Conservation (phyloP, 2,888 invertebrate species). For the Drosophila formosana region DNA sequence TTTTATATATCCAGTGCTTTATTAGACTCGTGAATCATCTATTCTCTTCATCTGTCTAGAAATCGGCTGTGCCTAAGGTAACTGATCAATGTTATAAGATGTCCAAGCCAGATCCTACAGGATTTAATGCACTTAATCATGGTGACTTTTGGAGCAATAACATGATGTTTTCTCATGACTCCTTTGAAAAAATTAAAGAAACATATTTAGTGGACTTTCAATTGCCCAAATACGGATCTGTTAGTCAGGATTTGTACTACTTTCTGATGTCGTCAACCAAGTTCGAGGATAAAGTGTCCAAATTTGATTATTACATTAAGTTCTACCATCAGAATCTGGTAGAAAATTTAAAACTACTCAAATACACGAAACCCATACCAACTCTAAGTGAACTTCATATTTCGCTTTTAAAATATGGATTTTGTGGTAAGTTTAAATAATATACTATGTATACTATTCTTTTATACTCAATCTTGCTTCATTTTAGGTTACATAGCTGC, state of each 20-base stretch:
- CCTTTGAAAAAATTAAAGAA: constrained; percentile 60
- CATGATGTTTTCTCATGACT: constrained; percentile 76
- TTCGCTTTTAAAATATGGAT: constrained; percentile 65
- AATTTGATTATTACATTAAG: constrained; percentile 80
- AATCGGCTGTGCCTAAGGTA: constrained; percentile 29
- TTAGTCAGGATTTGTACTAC: constrained; percentile 76
- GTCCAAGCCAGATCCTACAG: constrained; percentile 42
- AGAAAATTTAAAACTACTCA: constrained; percentile 67
- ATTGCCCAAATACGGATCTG: constrained; percentile 70
- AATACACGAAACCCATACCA: constrained; percentile 73
- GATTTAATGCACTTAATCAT: constrained; percentile 73
- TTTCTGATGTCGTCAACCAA: constrained; percentile 78
- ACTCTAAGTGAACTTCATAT: constrained; percentile 70
- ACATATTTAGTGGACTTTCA: constrained; percentile 80
- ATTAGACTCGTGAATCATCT: neutral
- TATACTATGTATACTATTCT: neutral
- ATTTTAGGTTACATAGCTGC: constrained; percentile 56
- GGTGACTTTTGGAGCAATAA: constrained; percentile 80
- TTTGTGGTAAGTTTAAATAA: constrained; percentile 67
- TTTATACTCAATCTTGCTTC: neutral
- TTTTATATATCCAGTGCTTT: too few species aligned
- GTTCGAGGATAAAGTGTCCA: constrained; percentile 71
- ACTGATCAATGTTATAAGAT: constrained; percentile 22
- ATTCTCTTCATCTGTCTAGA: constrained; percentile 24
- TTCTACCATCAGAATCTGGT: constrained; percentile 77